Percentiles rank a stretch among this genome's conserved stretches.
Evolutionary conservation across 2,888 invertebrate species (phyloP).

Genomic region (Drosophila anomelani): DNA sequence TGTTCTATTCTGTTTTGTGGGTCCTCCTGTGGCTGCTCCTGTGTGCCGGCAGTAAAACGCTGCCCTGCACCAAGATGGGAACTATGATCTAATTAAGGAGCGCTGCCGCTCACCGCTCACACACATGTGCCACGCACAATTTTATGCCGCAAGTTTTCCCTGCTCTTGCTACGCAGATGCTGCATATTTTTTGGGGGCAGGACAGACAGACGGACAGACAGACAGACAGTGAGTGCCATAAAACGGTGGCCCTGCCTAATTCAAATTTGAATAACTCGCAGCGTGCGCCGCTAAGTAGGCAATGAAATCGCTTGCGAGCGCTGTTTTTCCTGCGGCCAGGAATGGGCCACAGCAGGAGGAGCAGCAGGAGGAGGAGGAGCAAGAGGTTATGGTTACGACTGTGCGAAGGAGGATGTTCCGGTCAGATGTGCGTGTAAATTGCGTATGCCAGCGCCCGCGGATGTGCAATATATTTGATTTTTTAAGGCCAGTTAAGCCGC

Average conservation of each 20-base stretch:
- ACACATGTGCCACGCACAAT: constrained; percentile 59
- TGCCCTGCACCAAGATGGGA: constrained; percentile 44
- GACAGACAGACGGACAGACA: constrained; percentile 21
- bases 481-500: constrained; percentile 64
- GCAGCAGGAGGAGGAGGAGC: background rate
- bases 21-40: constrained; percentile 18
- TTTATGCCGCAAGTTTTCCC: constrained; percentile 44
- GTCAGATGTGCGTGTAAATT: constrained; percentile 48
- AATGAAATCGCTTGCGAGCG: constrained; percentile 56
- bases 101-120: constrained; percentile 46
- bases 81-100: constrained; percentile 77
- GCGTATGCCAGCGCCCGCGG: constrained; percentile 36
- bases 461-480: constrained; percentile 52
- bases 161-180: constrained; percentile 25
- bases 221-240: constrained; percentile 36
- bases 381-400: constrained; percentile 28
- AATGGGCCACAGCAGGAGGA: background rate
- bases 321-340: constrained; percentile 23
- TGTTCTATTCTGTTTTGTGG: constrained; percentile 2
- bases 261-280: constrained; percentile 75
- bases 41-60: constrained; percentile 55
- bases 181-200: constrained; percentile 25
- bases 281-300: constrained; percentile 69
- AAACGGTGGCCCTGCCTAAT: constrained; percentile 53
- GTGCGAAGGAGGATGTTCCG: constrained; percentile 14